Percentiles rank a stretch among this genome's conserved stretches.
Conservation (phyloP, 2,797 vertebrate genomes). For the Eutrigla gurnardus region DNA sequence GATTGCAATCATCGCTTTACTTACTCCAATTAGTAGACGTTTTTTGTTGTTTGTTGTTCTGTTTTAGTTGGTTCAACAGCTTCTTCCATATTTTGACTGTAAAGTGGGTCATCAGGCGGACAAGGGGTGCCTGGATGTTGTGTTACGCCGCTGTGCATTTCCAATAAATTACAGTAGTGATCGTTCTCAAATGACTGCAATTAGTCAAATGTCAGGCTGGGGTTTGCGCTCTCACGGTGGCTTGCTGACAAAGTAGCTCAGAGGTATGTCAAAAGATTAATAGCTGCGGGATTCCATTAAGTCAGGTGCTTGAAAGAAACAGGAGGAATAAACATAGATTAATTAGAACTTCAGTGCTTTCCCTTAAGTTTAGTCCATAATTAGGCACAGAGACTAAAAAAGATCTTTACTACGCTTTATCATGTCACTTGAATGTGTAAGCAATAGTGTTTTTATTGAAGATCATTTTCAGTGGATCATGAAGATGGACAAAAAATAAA, state of each 20-base stretch:
- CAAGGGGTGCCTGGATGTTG: conserved; percentile 54
- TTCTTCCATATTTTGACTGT: conserved; percentile 36
- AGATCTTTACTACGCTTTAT: background rate
- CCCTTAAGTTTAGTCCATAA: conserved; percentile 51
- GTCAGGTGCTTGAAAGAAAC: conserved; percentile 67
- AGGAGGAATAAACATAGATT: conserved; percentile 69
- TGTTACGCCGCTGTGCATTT: conserved; percentile 68
- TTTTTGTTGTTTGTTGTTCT: conserved; percentile 23
- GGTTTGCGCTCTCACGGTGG: conserved; percentile 68
- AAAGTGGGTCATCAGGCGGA: conserved; percentile 61
- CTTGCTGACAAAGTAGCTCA: conserved; percentile 78
- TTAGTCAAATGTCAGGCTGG: conserved; percentile 85
- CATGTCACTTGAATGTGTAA: background rate
- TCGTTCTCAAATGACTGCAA: conserved; percentile 83
- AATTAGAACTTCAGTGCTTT: conserved; percentile 64
- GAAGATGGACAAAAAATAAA: background rate
- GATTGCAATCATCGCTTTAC: conserved; percentile 48
- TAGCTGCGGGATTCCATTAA: conserved; percentile 79
- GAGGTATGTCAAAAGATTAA: conserved; percentile 81
- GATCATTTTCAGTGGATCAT: background rate
- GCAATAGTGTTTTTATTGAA: background rate
- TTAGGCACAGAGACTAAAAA: conserved; percentile 23
- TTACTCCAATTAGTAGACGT: conserved; percentile 59
- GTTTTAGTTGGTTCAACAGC: conserved; percentile 49
- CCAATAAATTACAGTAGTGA: conserved; percentile 74